Evolutionary conservation across 2,113 vertebrate species (phyloP).

Genomic region (Acrocephalus kingi): DNA sequence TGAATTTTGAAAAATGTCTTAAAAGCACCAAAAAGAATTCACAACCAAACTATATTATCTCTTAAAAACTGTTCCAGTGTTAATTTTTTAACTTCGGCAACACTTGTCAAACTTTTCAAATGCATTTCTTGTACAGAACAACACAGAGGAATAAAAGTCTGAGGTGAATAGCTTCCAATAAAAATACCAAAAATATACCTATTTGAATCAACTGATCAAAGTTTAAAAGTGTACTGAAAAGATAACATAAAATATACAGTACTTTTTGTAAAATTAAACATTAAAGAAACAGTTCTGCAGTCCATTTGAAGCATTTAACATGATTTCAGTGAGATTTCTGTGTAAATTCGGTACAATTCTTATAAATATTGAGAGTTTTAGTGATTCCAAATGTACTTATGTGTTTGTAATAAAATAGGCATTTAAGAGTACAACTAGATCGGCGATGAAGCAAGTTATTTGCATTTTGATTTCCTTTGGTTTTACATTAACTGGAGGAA

Average conservation of each 20-base stretch:
- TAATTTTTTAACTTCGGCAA: background rate
- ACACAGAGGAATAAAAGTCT: background rate
- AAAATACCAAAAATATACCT: background rate
- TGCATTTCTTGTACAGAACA: background rate
- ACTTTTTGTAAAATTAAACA: background rate
- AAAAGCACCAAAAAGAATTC: background rate
- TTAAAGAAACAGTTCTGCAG: background rate
- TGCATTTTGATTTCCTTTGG: background rate
- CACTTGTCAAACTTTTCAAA: background rate
- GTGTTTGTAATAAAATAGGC: background rate
- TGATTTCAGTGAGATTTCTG: background rate
- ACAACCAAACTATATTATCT: background rate
- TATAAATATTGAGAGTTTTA: background rate
- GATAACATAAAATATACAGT: background rate
- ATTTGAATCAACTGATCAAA: background rate
- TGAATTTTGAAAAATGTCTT: background rate
- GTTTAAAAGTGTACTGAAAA: background rate
- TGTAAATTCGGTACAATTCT: background rate
- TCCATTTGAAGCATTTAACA: background rate
- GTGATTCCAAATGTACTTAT: background rate
- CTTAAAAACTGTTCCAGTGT: background rate
- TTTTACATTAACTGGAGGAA: background rate
- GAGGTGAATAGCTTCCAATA: background rate
- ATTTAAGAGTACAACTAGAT: background rate
- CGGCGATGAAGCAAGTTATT: background rate